Evolutionary conservation across 2,113 vertebrate species (phyloP).

Genomic region (Oreochromis niloticus): DNA sequence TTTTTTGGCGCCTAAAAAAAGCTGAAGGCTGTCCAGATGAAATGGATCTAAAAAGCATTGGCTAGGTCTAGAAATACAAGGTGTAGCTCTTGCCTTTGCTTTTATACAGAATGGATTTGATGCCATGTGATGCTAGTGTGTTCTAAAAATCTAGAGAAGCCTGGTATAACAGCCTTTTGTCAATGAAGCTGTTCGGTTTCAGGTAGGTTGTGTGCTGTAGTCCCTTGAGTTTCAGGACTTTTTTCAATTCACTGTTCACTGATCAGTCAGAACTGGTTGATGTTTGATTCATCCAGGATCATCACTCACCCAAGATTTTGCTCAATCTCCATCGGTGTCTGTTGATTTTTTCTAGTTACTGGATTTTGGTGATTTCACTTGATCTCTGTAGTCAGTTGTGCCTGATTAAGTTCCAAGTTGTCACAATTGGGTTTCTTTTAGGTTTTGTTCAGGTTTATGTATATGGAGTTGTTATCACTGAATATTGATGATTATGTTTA

Average conservation of each 20-base stretch:
- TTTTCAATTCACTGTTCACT: neutral
- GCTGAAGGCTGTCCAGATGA: neutral
- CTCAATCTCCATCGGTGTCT: neutral
- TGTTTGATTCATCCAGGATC: neutral
- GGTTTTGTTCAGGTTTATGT: neutral
- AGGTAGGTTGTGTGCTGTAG: neutral
- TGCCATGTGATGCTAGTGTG: neutral
- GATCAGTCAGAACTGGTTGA: neutral
- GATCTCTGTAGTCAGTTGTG: neutral
- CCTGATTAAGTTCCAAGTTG: neutral
- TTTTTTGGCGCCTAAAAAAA: neutral
- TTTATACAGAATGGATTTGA: neutral
- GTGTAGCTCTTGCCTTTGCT: neutral
- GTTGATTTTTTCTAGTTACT: neutral
- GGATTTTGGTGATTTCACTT: neutral
- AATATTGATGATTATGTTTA: neutral
- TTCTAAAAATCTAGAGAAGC: neutral
- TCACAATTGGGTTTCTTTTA: neutral
- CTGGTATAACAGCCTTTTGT: neutral
- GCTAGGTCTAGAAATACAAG: neutral
- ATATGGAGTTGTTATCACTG: neutral
- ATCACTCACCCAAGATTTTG: neutral
- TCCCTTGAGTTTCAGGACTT: neutral
- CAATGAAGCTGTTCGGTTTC: neutral
- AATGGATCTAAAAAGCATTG: neutral